Evolutionary conservation across 2,113 vertebrate genomes (phyloP), one percentile per base, ranked within the genome.

Genomic region (Piprites chloris): DNA sequence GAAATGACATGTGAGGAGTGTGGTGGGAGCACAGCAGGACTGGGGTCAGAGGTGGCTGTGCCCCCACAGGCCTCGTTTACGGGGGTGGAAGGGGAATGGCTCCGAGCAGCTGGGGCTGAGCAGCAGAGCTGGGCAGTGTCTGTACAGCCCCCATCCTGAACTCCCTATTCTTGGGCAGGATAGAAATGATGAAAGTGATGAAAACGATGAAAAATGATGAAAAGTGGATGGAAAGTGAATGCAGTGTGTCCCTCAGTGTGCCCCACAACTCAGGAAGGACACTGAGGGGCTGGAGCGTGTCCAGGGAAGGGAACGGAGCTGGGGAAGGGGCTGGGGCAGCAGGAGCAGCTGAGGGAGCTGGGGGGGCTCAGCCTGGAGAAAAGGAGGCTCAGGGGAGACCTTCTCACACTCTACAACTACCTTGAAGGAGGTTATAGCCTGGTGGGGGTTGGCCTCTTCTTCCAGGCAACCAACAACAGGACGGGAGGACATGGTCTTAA

Each of bases 51-150:
- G 18, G 55, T 6, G 73, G 53, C 53, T 18, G 14, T 10, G 27
- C 33, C 61, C 66, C 32, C 49, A 5, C 44, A 4, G 44, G 8
- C 30, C 27, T 6, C 3, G 1, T 0, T 0, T 0, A 9, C n/a
- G 63, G 35, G 49, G 44, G 35, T 35, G 42, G 41, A 56, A 35
- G 0, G 4, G 39, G 1, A 5, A 13, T 33, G 69, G 6, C 42
- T 22, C 50, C 1, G 32, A 41, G 68, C 24, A 47, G 58, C 69
- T 42, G 19, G 2, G 23, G 17, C 27, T 50, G 63, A 44, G 3
- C 16, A 18, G 44, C 41, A 67, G 63, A 32, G 73, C 73, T 68
- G 58, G 21, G 6, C 7, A 50, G 22, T 0, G 6, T 14, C 44
- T 33, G 56, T 2, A 21, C 6, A 37, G n/a, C 50, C 39, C 5